These are phyloP conservation scores for Himantopus leucocephalus DNA, from an alignment of 2,113 vertebrate species.

Conservation along the genomic window DNA sequence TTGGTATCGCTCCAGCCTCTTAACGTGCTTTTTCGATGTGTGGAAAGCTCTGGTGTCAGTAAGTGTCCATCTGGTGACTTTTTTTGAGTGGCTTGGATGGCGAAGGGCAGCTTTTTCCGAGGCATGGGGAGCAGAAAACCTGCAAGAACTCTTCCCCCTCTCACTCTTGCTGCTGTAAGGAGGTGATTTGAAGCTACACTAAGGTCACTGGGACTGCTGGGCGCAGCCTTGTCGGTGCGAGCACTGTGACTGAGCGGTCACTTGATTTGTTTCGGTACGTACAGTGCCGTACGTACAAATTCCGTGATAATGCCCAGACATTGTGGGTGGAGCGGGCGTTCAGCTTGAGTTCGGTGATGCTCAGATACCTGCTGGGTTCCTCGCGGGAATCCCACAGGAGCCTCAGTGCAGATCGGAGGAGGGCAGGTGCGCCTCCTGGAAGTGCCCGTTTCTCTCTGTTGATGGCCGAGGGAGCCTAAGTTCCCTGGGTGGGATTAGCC, in stretches of 20 bases:
- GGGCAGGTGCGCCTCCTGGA: not conserved
- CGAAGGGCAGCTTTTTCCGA: not conserved
- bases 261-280: not conserved
- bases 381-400: accelerated
- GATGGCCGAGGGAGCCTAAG: not conserved
- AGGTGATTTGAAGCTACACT: not conserved
- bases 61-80: not conserved
- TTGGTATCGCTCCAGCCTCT: not conserved
- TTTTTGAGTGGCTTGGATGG: not conserved
- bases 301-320: too few species aligned
- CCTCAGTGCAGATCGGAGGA: not conserved
- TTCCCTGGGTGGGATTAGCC: not conserved
- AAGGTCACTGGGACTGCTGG: not conserved
- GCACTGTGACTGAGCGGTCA: not conserved
- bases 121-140: not conserved
- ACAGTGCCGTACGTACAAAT: too few species aligned
- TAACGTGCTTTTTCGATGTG: not conserved
- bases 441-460: not conserved
- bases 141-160: not conserved
- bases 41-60: not conserved
- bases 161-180: not conserved
- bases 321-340: not conserved
- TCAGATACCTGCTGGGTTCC: not conserved
- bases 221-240: not conserved
- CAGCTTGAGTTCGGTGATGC: not conserved